Evolutionary conservation across 2,113 vertebrate genomes (phyloP), one percentile per base, ranked within the genome.

Genomic region (Apodemus speciosus): DNA sequence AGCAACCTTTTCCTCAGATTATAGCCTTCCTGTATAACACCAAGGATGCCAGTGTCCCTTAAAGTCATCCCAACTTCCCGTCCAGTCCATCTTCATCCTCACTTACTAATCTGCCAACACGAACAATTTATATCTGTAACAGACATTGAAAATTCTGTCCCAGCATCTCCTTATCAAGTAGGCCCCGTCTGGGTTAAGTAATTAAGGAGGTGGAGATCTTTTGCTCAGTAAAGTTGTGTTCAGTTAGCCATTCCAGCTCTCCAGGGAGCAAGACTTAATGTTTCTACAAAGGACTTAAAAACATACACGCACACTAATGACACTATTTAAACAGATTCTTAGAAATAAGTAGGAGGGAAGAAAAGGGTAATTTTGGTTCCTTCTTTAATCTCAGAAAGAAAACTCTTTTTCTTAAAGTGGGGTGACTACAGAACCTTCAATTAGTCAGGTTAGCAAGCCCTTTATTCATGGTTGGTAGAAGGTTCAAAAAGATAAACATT

Each of bases 261-360:
- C 4, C 91, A 4, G 79, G 58, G 49, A 75, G 69, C 81, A 92
- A 86, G 62, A 76, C 51, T 66, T 93, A 64, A 84, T 49, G 46
- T 58, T 90, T 86, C 9, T 69, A 43, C 15, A 46, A 83, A 77
- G 20, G 6, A 7, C 4, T 10, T 18, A 62, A 79, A 38, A 68
- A 83, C 15, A 83, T 3, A n/a, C 53, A 71, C 18, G 85, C 56
- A 85, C 84, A 32, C 30, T 66, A 46, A 66, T 93, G 80, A 90
- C 66, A 94, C 83, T 43, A 83, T 83, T 96, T 93, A 56, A 93
- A 93, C 25, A 93, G 79, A 95, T 86, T 93, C 23, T 16, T 69
- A 79, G 49, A 93, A 94, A 93, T 71, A 92, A 58, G 4, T 11
- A 81, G 18, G 56, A 85, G 18, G 49, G 3, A 20, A 13, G 8